A percentile compares a stretch with the other conserved stretches of the same genome.
These are phyloP conservation scores for Cossypha caffra DNA, from an alignment of 2,797 vertebrate species.

Conservation along the genomic window DNA sequence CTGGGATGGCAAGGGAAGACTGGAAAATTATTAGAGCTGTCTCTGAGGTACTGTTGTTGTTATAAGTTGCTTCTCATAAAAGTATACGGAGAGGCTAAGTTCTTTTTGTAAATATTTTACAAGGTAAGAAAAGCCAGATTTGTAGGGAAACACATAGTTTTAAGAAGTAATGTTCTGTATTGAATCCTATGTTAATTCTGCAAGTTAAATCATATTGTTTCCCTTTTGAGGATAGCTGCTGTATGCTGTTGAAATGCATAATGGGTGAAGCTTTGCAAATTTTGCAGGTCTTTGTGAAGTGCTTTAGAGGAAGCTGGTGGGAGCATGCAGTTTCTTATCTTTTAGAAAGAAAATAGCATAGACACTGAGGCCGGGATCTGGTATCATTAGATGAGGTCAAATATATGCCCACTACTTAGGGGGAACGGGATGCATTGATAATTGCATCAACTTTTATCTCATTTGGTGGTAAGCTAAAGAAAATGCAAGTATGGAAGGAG, in stretches of 20 bases:
- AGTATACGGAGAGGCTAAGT: neutral
- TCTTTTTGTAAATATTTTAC: neutral
- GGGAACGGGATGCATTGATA: neutral
- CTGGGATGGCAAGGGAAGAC: conserved; percentile 94
- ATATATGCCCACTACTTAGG: neutral
- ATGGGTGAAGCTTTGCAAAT: neutral
- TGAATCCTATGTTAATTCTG: neutral
- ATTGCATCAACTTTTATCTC: neutral
- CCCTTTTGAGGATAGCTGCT: neutral
- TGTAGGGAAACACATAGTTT: neutral
- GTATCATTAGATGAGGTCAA: neutral
- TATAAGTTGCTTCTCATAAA: neutral
- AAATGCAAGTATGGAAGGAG: neutral
- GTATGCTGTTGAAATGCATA: neutral
- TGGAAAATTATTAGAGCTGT: conserved; percentile 95
- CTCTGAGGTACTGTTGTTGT: conserved; percentile 85
- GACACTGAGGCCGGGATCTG: neutral
- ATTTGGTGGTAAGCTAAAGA: neutral
- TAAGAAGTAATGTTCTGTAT: neutral
- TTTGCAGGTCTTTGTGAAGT: neutral
- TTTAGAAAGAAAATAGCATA: neutral
- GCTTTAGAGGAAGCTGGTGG: neutral
- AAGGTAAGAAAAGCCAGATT: neutral
- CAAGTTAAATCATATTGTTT: neutral
- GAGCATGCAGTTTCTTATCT: neutral